These are phyloP conservation scores for Tychaedon coryphoeus DNA, from an alignment of 2,113 vertebrate genomes.

Conservation along the genomic window DNA sequence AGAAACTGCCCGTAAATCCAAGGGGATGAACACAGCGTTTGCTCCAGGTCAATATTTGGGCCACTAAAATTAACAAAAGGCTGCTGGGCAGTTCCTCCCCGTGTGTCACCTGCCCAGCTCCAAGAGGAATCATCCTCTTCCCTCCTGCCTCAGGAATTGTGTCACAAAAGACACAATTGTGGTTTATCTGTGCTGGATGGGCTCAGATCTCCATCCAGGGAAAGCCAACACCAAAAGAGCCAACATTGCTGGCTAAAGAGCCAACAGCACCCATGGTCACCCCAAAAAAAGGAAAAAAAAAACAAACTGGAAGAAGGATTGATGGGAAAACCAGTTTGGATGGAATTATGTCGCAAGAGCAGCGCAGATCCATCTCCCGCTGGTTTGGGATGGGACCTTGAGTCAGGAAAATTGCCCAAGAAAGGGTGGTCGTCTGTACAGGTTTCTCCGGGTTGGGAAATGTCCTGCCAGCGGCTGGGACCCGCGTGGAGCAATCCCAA, in stretches of 20 bases:
- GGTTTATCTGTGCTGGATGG: not conserved
- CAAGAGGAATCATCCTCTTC: not conserved
- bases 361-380: not conserved
- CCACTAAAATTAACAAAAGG: too few relatives aligned
- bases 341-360: conserved; percentile 36
- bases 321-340: conserved; percentile 35
- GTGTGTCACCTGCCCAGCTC: not conserved
- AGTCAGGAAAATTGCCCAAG: conserved; percentile 52
- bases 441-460: conserved; percentile 55
- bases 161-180: accelerated
- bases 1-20: accelerated
- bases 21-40: not conserved
- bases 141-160: not conserved
- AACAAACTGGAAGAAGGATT: not conserved
- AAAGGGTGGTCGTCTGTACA: conserved; percentile 10
- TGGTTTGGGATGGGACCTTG: conserved; percentile 20
- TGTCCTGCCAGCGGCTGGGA: not conserved
- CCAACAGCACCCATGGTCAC: accelerated
- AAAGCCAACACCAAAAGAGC: not conserved
- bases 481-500: conserved; percentile 39
- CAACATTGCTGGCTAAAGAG: not conserved
- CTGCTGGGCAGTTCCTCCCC: not conserved
- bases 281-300: not conserved
- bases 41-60: not conserved
- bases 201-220: accelerated